phyloP scores from a whole-genome alignment of 1,140 invertebrate species.

The Meloidogyne exigua region DNA sequence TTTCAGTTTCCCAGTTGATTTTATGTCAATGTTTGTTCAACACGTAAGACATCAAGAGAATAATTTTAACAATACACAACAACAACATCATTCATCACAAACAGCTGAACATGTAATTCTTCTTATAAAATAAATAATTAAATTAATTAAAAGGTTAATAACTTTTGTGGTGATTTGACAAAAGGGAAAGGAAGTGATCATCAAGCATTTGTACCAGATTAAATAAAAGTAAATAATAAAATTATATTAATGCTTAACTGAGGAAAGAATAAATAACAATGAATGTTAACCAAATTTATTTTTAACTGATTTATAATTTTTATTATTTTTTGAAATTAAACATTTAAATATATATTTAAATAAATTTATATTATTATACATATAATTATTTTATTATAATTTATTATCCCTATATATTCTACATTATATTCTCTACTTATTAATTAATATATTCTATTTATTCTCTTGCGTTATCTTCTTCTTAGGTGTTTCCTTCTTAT shows the following conservation, averaged over 20 bases:
- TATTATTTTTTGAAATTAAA: no score
- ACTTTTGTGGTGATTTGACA: not conserved
- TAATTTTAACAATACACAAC: not conserved
- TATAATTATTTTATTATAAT: no score
- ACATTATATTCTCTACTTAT: no score
- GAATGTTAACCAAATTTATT: no score
- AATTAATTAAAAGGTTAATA: not conserved
- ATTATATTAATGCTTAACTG: not conserved
- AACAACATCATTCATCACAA: not conserved
- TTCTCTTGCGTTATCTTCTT: not conserved
- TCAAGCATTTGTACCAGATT: not conserved
- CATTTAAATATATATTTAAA: no score
- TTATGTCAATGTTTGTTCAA: not conserved
- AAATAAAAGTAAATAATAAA: not conserved
- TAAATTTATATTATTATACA: no score
- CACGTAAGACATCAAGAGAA: not conserved
- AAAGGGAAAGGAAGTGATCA: not conserved
- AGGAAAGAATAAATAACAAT: no score
- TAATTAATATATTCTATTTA: not conserved
- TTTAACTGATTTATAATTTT: no score
- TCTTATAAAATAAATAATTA: not conserved
- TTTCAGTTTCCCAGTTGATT: conserved; percentile 4
- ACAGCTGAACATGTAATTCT: not conserved
- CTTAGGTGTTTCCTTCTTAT: not conserved
- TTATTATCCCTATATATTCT: no score